A percentile compares a stretch with the other conserved stretches of the same genome.
phyloP scores from a whole-genome alignment of 2,888 invertebrate species.

The Hofmannophila pseudospretella region DNA sequence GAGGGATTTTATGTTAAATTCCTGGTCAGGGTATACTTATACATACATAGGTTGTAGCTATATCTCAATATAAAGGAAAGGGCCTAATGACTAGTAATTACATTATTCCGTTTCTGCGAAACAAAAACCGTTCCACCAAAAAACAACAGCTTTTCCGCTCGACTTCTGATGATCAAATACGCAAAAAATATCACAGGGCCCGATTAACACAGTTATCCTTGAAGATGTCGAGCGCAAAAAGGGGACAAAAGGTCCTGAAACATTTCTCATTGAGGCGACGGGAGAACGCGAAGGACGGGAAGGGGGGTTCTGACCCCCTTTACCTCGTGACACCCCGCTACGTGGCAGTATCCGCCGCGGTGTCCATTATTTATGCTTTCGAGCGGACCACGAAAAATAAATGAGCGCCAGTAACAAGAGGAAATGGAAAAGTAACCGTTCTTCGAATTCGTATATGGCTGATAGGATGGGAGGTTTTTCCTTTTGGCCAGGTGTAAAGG shows the following conservation, averaged over 20 bases:
- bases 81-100: no score
- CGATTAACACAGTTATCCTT: slow-evolving; percentile 75
- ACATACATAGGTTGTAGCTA: no score
- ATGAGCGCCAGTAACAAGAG: slow-evolving; percentile 54
- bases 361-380: slow-evolving; percentile 74
- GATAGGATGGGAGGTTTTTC: not conserved
- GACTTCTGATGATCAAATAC: slow-evolving; percentile 38
- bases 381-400: slow-evolving; percentile 71
- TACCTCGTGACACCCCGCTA: slow-evolving; percentile 29
- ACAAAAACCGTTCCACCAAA: no score
- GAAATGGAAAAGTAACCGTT: slow-evolving; percentile 49
- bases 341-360: slow-evolving; percentile 54
- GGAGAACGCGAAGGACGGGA: slow-evolving; percentile 27
- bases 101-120: no score
- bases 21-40: no score
- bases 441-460: slow-evolving; percentile 14
- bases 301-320: slow-evolving; percentile 20
- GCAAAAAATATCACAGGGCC: slow-evolving; percentile 59
- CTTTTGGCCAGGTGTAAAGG: not conserved
- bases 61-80: no score
- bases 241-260: slow-evolving; percentile 68
- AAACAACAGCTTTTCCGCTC: slow-evolving; percentile 45
- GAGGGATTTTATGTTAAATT: no score
- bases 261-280: slow-evolving; percentile 65
- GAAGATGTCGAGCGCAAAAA: slow-evolving; percentile 71